A percentile compares a stretch with the other conserved stretches of the same genome.
Evolutionary conservation across 2,113 vertebrate species (phyloP).

Genomic region (Danionella cerebrum): DNA sequence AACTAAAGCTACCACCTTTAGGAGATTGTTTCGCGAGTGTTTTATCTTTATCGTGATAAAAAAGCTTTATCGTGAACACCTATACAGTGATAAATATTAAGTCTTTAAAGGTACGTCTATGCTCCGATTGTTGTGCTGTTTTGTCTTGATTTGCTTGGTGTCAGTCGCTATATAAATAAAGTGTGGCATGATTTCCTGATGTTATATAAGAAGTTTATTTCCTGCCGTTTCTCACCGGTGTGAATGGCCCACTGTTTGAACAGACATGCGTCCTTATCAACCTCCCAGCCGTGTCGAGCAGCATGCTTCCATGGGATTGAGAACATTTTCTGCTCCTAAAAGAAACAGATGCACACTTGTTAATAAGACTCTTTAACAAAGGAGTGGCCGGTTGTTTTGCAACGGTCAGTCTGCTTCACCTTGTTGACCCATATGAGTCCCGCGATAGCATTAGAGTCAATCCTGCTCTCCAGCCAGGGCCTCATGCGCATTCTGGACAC

Average conservation of each 20-base stretch:
- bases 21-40: no score
- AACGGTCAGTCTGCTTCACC: slow-evolving; percentile 57
- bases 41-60: no score
- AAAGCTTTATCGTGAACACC: no score
- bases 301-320: slow-evolving; percentile 96
- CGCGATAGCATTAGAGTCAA: slow-evolving; percentile 73
- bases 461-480: slow-evolving; percentile 87
- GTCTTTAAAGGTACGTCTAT: no score
- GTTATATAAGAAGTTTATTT: no score
- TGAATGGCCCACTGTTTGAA: slow-evolving; percentile 94
- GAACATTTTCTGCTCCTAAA: slow-evolving; percentile 81
- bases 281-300: slow-evolving; percentile 90
- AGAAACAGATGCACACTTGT: neutral
- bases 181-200: no score
- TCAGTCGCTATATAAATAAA: no score
- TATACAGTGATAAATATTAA: no score
- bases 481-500: slow-evolving; percentile 90
- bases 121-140: no score
- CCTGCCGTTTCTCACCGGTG: slow-evolving; percentile 83
- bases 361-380: neutral
- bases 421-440: slow-evolving; percentile 88
- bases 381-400: neutral
- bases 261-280: slow-evolving; percentile 86
- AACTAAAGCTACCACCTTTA: no score
- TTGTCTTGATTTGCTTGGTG: no score